phyloP scores from a whole-genome alignment of 92 coral and sea anemone species.

The Phenganax stokvisi region DNA sequence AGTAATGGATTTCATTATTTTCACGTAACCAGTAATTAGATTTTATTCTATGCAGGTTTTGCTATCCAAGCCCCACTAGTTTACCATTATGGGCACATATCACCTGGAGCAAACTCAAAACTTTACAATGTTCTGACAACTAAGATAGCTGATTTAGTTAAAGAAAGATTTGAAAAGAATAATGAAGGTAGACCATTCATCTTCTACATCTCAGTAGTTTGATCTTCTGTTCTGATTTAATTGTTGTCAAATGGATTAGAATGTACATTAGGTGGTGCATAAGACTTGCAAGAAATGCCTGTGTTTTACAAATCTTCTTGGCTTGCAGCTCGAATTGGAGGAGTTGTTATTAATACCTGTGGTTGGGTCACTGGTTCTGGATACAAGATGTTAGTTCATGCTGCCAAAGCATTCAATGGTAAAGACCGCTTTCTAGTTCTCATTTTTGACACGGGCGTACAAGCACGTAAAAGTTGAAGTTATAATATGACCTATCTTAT shows the following conservation, averaged over 20 bases:
- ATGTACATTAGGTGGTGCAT: too few species aligned
- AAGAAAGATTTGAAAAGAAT: constrained; percentile 73
- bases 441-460: neutral
- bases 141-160: constrained; percentile 72
- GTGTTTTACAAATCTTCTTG: neutral
- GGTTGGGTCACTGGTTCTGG: constrained; percentile 99
- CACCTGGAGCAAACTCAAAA: constrained; percentile 77
- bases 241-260: too few species aligned
- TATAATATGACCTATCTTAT: neutral
- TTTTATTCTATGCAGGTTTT: constrained; percentile 54
- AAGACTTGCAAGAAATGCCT: too few species aligned
- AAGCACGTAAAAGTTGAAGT: neutral
- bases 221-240: too few species aligned
- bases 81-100: constrained; percentile 85
- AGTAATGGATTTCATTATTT: too few species aligned
- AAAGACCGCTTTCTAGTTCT: neutral
- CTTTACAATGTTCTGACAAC: constrained; percentile 76
- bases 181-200: constrained; percentile 54
- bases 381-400: constrained; percentile 85
- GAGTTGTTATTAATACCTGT: constrained; percentile 89
- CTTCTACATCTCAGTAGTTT: too few species aligned
- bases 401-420: constrained; percentile 90
- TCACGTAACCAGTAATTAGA: neutral
- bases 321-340: constrained; percentile 72
- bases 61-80: constrained; percentile 92